A percentile compares a stretch with the other conserved stretches of the same genome.
Conservation (phyloP, 2,888 invertebrate species). For the Hydropsyche betteni region DNA sequence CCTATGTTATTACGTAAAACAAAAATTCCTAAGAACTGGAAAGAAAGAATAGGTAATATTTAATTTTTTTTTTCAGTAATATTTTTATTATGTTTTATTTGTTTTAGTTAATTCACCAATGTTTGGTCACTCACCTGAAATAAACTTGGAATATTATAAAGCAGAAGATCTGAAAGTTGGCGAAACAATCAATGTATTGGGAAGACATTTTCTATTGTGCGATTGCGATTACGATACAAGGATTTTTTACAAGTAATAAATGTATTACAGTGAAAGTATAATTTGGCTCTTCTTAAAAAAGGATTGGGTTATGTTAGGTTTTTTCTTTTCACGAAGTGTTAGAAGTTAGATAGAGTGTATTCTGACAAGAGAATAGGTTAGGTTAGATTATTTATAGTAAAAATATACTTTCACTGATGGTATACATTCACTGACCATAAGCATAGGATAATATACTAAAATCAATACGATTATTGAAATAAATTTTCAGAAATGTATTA, state of each 20-base stretch:
- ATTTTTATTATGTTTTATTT: slow-evolving; percentile 20
- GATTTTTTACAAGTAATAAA: slow-evolving; percentile 70
- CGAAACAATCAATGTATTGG: slow-evolving; percentile 73
- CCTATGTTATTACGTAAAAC: slow-evolving; percentile 77
- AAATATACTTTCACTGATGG: too few species aligned
- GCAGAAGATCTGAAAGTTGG: slow-evolving; percentile 82
- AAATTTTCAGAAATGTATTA: slow-evolving; percentile 56
- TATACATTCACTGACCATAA: too few species aligned
- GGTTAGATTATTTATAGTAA: too few species aligned
- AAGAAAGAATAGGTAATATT: slow-evolving; percentile 66
- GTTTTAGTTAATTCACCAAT: slow-evolving; percentile 69
- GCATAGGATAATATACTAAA: neutral
- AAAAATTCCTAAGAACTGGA: slow-evolving; percentile 79
- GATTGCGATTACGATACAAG: slow-evolving; percentile 85
- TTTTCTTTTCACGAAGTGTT: too few species aligned
- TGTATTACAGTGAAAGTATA: slow-evolving; percentile 37
- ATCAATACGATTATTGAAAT: neutral
- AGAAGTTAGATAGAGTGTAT: too few species aligned
- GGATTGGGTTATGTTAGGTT: too few species aligned
- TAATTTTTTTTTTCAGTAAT: slow-evolving; percentile 16
- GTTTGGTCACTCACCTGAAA: slow-evolving; percentile 70
- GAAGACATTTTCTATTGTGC: slow-evolving; percentile 76
- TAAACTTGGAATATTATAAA: slow-evolving; percentile 78
- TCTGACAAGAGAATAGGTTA: neutral
- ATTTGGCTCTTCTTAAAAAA: too few species aligned